Evolutionary conservation across 2,888 invertebrate genomes (phyloP), one percentile per base, ranked within the genome.

Genomic region (Lomographa bimaculata): DNA sequence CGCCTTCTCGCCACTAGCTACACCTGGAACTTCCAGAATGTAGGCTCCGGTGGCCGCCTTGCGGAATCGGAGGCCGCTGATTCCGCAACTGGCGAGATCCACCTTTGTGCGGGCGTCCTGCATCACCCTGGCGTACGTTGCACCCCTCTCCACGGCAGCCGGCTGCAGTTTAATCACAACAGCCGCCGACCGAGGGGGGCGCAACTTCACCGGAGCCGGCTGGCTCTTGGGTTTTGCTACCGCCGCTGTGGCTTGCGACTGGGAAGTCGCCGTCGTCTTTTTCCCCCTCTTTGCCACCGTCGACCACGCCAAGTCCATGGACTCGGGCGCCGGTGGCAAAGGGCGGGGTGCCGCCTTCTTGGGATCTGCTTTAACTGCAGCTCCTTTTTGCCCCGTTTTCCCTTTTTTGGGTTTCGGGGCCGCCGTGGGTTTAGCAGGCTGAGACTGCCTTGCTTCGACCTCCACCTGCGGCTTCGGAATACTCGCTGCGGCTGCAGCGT

Each of bases 81-180:
- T 41, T 0, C 41, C 45, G 0, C 40, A n/a, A 5, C 9, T 20
- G 0, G 6, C 7, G 1, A 42, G 16, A 5, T 46, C 10, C 0
- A n/a, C 6, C 21, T 28, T 49, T 23, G 1, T 9, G n/a, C 10
- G 6, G 3, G 0, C 0, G 23, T n/a, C n/a, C n/a, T n/a, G 1
- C 5, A 56, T 2, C 0, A 42, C 25, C 0, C 32, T 11, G 0
- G 37, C 33, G 5, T 50, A 53, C 0, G 44, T 30, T 0, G 33
- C 7, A 0, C 52, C 54, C 0, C 5, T 25, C 4, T 42, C 28
- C 7, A 17, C 9, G 0, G 42, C 57, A 5, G 14, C 46, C 1
- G 47, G 43, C 23, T 20, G 29, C 4, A 55, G 14, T 0, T 45
- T 41, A 0, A 56, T 24, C 2, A 46, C 25, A 2, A 54, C 41